Conservation (phyloP, 2,888 invertebrate genomes). For the Morpho deidamia region DNA sequence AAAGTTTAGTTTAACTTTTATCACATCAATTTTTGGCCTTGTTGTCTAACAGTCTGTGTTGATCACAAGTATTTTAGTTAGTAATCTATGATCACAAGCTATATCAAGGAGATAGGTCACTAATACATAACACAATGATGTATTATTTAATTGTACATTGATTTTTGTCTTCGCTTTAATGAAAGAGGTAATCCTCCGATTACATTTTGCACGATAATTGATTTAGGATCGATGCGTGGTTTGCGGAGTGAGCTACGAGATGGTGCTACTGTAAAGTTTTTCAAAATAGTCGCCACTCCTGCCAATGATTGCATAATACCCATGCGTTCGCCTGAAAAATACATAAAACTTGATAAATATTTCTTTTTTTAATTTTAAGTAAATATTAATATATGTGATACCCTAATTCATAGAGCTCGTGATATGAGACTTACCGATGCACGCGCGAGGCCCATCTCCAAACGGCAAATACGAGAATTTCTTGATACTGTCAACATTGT, state of each 20-base stretch:
- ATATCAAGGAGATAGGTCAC: too few relatives aligned
- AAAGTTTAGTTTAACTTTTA: too few relatives aligned
- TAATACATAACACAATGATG: too few relatives aligned
- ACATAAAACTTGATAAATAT: neutral
- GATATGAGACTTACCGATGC: slow-evolving; percentile 17
- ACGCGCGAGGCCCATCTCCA: slow-evolving; percentile 29
- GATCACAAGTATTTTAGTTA: too few relatives aligned
- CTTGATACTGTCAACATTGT: slow-evolving; percentile 21
- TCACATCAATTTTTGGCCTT: too few relatives aligned
- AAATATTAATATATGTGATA: too few relatives aligned
- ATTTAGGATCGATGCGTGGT: slow-evolving; percentile 40
- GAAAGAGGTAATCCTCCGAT: slow-evolving; percentile 44
- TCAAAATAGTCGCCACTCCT: slow-evolving; percentile 51
- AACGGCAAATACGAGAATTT: slow-evolving; percentile 26
- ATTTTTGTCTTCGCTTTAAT: slow-evolving; percentile 27
- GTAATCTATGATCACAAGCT: too few relatives aligned
- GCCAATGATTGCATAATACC: slow-evolving; percentile 58
- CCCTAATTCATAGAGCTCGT: too few relatives aligned
- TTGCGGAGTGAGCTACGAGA: slow-evolving; percentile 33
- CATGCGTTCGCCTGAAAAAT: slow-evolving; percentile 42
- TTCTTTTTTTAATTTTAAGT: too few relatives aligned
- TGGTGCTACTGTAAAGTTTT: slow-evolving; percentile 39
- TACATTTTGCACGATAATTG: slow-evolving; percentile 45
- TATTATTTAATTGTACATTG: neutral
- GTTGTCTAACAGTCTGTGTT: too few relatives aligned